Evolutionary conservation across 2,888 invertebrate genomes (phyloP).

Genomic region (Scrobipalpa atriplicella): DNA sequence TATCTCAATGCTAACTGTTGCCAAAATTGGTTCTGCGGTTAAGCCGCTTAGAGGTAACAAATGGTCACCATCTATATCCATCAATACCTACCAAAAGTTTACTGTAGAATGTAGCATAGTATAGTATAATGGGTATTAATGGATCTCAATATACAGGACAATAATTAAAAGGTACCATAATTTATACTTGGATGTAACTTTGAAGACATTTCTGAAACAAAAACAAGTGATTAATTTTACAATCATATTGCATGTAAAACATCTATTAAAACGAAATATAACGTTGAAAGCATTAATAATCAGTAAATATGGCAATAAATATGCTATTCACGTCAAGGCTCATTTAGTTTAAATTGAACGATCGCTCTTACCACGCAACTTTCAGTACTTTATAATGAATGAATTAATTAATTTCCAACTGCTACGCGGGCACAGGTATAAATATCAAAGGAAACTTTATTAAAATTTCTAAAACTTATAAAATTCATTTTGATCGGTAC

Average conservation of each 20-base stretch:
- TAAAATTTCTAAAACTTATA: slow-evolving; percentile 58
- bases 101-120: too few species aligned
- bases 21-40: too few species aligned
- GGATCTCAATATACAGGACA: too few species aligned
- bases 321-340: slow-evolving; percentile 51
- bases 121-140: too few species aligned
- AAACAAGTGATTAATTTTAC: not conserved
- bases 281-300: slow-evolving; percentile 3
- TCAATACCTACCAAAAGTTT: too few species aligned
- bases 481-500: slow-evolving; percentile 58
- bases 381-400: slow-evolving; percentile 46
- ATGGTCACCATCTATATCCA: too few species aligned
- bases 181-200: too few species aligned
- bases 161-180: too few species aligned
- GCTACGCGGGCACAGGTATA: slow-evolving; percentile 52
- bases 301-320: slow-evolving; percentile 51
- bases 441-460: slow-evolving; percentile 61
- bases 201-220: too few species aligned
- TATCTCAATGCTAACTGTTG: too few species aligned
- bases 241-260: not conserved
- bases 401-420: slow-evolving; percentile 60
- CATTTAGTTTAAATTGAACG: slow-evolving; percentile 48
- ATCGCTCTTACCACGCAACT: slow-evolving; percentile 55
- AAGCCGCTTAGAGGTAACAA: too few species aligned
- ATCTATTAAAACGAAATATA: slow-evolving; percentile 4